A percentile compares a stretch with the other conserved stretches of the same genome.
phyloP scores from a whole-genome alignment of 2,797 vertebrate species.

The Smutsia gigantea region DNA sequence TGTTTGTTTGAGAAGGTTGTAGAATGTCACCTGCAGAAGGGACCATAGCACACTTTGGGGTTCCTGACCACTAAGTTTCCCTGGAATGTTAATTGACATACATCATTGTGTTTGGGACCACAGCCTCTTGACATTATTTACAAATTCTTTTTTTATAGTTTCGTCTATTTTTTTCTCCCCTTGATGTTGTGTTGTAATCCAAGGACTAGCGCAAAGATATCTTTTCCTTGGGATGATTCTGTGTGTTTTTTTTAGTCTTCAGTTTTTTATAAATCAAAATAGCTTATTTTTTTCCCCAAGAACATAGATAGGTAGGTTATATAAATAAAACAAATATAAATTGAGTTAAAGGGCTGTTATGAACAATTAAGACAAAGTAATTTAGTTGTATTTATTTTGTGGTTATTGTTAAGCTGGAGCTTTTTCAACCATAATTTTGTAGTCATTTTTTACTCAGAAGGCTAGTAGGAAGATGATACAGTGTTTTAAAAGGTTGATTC shows the following conservation, averaged over 20 bases:
- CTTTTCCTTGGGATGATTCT: background rate
- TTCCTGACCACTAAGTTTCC: no score
- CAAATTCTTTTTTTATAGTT: background rate
- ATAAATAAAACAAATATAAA: conserved; percentile 12
- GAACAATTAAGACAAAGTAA: background rate
- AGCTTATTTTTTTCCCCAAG: background rate
- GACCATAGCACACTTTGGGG: background rate
- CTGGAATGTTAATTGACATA: background rate
- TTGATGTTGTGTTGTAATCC: background rate
- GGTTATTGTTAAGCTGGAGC: background rate
- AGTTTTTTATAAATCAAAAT: conserved; percentile 35
- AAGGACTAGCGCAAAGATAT: background rate
- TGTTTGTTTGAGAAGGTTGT: background rate
- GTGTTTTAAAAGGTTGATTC: conserved; percentile 70
- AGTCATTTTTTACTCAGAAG: conserved; percentile 7
- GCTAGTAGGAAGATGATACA: background rate
- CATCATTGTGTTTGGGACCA: background rate
- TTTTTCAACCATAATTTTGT: conserved; percentile 15
- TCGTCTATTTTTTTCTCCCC: background rate
- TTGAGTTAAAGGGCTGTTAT: background rate
- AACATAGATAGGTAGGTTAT: background rate
- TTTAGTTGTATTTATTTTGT: conserved; percentile 39
- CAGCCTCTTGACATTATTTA: background rate
- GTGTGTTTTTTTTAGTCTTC: background rate
- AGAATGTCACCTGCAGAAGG: background rate